phyloP scores from a whole-genome alignment of 1,140 invertebrate species.

The Drosophila pectinifera region DNA sequence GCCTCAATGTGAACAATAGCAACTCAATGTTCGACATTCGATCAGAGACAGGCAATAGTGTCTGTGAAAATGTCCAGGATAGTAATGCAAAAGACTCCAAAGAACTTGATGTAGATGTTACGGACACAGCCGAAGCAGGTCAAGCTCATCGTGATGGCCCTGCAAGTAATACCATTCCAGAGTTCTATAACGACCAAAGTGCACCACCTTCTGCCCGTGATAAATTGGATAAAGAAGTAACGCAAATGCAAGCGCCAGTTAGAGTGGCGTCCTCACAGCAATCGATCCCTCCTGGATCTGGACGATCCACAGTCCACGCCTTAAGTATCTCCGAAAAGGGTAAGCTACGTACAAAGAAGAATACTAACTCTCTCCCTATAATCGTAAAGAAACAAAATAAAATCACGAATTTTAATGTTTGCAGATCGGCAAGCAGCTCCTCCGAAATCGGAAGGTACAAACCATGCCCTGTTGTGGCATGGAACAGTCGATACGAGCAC shows the following conservation, averaged over 20 bases:
- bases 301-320: not conserved
- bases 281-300: slow-evolving; percentile 2
- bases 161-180: slow-evolving; percentile 22
- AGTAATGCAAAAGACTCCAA: slow-evolving; percentile 28
- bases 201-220: slow-evolving; percentile 44
- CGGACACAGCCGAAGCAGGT: slow-evolving; percentile 6
- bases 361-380: no score
- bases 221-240: slow-evolving; percentile 44
- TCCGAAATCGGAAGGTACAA: slow-evolving; percentile 40
- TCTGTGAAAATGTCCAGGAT: slow-evolving; percentile 21
- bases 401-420: not conserved
- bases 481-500: slow-evolving; percentile 85
- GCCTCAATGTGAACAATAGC: slow-evolving; percentile 60
- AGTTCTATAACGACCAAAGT: slow-evolving; percentile 62
- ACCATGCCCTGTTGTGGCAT: slow-evolving; percentile 61
- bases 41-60: slow-evolving; percentile 48
- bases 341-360: slow-evolving; percentile 1
- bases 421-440: slow-evolving; percentile 45
- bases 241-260: slow-evolving; percentile 32
- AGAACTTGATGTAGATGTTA: slow-evolving; percentile 28
- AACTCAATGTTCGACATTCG: slow-evolving; percentile 75
- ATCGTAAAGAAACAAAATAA: no score
- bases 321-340: slow-evolving; percentile 10
- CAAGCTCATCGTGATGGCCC: slow-evolving; percentile 7
- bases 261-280: slow-evolving; percentile 8